phyloP scores from a whole-genome alignment of 2,113 vertebrate genomes.

The Cinclus cinclus region DNA sequence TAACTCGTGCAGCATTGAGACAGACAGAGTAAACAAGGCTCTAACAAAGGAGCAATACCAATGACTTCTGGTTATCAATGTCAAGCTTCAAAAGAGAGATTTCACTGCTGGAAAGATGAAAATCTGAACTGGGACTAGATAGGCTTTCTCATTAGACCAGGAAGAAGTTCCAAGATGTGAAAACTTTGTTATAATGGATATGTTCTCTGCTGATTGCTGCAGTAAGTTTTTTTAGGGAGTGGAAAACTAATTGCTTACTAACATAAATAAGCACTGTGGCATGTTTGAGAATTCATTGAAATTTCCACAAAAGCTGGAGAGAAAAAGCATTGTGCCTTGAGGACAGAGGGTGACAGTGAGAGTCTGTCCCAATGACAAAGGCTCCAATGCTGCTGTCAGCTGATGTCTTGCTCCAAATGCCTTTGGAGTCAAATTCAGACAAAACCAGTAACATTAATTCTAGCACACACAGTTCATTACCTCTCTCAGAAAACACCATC shows the following conservation, averaged over 20 bases:
- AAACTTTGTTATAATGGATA: neutral
- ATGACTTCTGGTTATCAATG: conserved; percentile 15
- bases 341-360: fast-evolving
- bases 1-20: neutral
- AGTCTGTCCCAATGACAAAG: neutral
- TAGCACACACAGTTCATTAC: neutral
- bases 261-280: neutral
- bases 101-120: neutral
- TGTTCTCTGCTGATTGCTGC: neutral
- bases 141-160: neutral
- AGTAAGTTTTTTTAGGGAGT: neutral
- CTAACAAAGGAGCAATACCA: conserved; percentile 16
- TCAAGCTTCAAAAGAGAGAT: conserved; percentile 5
- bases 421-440: neutral
- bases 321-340: neutral
- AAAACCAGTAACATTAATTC: neutral
- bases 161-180: neutral
- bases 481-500: neutral
- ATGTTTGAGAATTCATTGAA: neutral
- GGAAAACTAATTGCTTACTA: neutral
- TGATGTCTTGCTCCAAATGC: neutral
- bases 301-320: neutral
- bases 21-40: neutral
- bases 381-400: neutral
- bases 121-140: neutral